Base-by-base conservation (phyloP, 1,140 invertebrate genomes). In the Sweltsa coloradensis region DNA sequence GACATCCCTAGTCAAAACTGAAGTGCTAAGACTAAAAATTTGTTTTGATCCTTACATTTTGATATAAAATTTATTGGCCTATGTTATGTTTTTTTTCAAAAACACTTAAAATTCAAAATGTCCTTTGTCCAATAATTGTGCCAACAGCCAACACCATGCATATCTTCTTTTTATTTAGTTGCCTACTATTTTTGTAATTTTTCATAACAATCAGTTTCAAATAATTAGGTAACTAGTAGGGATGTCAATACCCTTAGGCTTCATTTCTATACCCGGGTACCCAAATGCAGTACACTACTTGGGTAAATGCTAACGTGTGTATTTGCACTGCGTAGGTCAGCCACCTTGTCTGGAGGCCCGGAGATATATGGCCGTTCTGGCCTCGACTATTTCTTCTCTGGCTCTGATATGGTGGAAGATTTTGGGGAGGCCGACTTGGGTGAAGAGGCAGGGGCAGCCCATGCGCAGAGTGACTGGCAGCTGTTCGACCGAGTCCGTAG, bases 281-380 rank as follows among this genome's bases (percentile, higher is more conserved):
- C 9, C n/a, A 31, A 31, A 31, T 31, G 14, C n/a, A 31, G 29
- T 31, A 9, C 29, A 9, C 29, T 31, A 31, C 9, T 9, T 31
- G 9, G 19, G 14, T 39, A 39, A 18, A 2, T 39, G 3, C 41
- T 1, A 7, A 5, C 34, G 14, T 29, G 22, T 18, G 27, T 27
- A 11, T 44, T n/a, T 29, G 9, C 45, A 44, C 43, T 57, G 51
- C 60, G 46, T 44, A 61, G 80, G 29, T 83, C 79, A 13, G 73
- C 78, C 2, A 83, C 81, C 1, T 55, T 84, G 11, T 76, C 79
- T 19, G 74, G 81, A 41, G 80, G 81, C 41, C 74, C 79, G 6
- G 85, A 89, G 64, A 83, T 87, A 51, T 85, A 82, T 60, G 76
- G 76, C 1, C 70, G 82, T 34, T 72, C 70, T 24, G 74, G 74